phyloP scores from a whole-genome alignment of 1,140 invertebrate genomes.

The Drosophila prosaltans region DNA sequence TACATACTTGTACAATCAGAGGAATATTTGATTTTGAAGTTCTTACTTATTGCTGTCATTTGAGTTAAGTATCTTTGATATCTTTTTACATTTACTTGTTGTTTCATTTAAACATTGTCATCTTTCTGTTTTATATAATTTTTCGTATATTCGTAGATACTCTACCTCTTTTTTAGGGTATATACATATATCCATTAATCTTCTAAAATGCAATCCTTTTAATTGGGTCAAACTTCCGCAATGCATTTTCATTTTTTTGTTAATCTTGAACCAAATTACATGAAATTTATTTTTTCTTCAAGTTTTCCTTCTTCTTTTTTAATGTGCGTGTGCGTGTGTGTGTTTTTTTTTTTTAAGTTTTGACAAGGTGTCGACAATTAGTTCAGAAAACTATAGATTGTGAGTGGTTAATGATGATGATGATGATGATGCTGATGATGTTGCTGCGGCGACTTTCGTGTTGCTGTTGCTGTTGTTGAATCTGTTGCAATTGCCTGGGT shows the following conservation, averaged over 20 bases:
- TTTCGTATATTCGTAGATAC: too few relatives aligned
- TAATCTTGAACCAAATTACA: not conserved
- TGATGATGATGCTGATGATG: not conserved
- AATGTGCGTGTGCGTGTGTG: too few relatives aligned
- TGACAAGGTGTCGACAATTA: constrained; percentile 37
- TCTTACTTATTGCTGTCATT: too few relatives aligned
- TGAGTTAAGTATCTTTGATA: too few relatives aligned
- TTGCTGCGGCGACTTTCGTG: not conserved
- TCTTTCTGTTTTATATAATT: too few relatives aligned
- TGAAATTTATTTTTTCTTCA: not conserved
- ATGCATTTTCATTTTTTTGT: constrained; percentile 1
- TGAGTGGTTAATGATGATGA: constrained; percentile 42
- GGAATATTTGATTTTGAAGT: too few relatives aligned
- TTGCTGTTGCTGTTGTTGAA: constrained; percentile 15
- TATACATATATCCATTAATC: constrained; percentile 1
- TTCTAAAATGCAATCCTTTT: constrained; percentile 7
- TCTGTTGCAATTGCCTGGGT: constrained; percentile 37
- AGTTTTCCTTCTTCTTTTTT: constrained; percentile 2
- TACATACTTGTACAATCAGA: too few relatives aligned
- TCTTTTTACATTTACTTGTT: too few relatives aligned
- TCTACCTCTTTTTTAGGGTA: not conserved
- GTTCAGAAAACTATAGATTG: constrained; percentile 30
- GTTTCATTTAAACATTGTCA: too few relatives aligned
- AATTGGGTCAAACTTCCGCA: constrained; percentile 13
- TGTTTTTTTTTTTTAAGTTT: not conserved